A percentile compares a stretch with the other conserved stretches of the same genome.
Conservation (phyloP, 2,113 vertebrate genomes). For the Dascyllus trimaculatus region DNA sequence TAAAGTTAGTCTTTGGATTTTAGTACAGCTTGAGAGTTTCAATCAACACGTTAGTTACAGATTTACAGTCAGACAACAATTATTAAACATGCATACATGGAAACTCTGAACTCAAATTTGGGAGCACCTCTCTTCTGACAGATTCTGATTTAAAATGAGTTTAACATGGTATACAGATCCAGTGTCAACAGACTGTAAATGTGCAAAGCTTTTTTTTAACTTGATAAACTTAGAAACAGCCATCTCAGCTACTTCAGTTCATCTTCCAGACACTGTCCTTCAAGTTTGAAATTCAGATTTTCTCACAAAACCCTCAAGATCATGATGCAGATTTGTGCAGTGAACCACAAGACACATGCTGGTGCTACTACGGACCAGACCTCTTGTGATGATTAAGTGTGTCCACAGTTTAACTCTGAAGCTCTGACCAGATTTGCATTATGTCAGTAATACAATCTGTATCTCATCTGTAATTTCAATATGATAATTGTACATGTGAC, state of each 20-base stretch:
- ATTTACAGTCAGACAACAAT: neutral
- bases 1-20: conserved; percentile 1
- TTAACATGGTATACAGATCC: conserved; percentile 1
- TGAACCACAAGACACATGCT: too few species aligned
- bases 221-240: neutral
- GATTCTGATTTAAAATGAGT: neutral
- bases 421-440: too few species aligned
- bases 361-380: too few species aligned
- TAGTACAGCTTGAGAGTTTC: conserved; percentile 30
- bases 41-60: conserved; percentile 44
- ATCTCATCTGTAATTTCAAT: too few species aligned
- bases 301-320: too few species aligned
- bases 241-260: neutral
- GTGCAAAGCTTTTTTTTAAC: too few species aligned
- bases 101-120: neutral
- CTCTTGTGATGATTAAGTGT: too few species aligned
- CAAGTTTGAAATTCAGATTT: neutral
- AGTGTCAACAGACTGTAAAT: too few species aligned
- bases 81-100: conserved; percentile 1
- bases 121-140: neutral
- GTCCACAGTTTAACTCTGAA: too few species aligned
- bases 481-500: too few species aligned
- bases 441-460: too few species aligned
- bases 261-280: conserved; percentile 17
- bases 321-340: too few species aligned